Evolutionary conservation across 2,113 vertebrate species (phyloP).

Genomic region (Pteronura brasiliensis): DNA sequence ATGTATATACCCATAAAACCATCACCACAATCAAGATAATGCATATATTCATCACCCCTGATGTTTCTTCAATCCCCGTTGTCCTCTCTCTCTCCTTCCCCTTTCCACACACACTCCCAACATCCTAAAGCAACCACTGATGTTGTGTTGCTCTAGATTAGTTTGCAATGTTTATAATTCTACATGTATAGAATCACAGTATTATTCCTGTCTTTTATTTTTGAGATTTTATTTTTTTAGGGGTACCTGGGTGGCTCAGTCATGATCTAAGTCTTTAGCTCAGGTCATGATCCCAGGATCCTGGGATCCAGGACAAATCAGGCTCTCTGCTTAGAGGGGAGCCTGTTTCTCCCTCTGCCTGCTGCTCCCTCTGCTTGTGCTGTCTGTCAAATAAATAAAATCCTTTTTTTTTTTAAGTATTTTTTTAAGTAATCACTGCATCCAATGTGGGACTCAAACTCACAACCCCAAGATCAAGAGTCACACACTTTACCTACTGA

Average conservation of each 20-base stretch:
- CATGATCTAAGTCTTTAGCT: too few relatives aligned
- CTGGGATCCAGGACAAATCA: too few relatives aligned
- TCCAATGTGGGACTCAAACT: neutral
- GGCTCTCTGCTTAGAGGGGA: too few relatives aligned
- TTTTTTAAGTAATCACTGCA: neutral
- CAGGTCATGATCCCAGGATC: too few relatives aligned
- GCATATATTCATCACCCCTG: neutral
- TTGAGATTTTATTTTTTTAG: neutral
- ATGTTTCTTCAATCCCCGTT: neutral
- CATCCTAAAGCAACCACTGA: neutral
- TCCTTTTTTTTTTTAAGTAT: neutral
- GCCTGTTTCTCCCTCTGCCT: too few relatives aligned
- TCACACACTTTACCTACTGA: neutral
- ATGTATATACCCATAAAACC: neutral
- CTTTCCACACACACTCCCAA: neutral
- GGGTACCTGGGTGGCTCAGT: too few relatives aligned
- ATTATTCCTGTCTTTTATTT: neutral
- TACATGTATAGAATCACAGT: neutral
- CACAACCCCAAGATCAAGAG: neutral
- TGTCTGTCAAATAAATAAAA: too few relatives aligned
- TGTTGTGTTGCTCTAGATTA: neutral
- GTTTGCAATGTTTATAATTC: neutral
- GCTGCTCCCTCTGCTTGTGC: too few relatives aligned
- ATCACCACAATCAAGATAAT: neutral
- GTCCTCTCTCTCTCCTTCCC: neutral